phyloP scores from a whole-genome alignment of 2,888 invertebrate genomes.

The Proisotoma minuta region DNA sequence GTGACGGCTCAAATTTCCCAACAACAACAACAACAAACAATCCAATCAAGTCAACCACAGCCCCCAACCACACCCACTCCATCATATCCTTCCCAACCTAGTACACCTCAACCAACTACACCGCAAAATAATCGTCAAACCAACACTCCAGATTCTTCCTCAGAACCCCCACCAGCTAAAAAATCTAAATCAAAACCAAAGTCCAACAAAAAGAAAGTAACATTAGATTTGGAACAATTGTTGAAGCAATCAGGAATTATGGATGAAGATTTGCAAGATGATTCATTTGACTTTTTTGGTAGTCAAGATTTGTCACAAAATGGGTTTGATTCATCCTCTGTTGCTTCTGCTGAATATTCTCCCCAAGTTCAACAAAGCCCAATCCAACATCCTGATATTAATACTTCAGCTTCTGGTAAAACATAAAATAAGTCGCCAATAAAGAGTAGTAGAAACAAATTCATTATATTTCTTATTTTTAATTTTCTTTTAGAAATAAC shows the following conservation, averaged over 20 bases:
- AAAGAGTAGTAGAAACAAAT: too few relatives aligned
- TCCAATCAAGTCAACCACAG: constrained; percentile 13
- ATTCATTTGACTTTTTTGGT: constrained; percentile 35
- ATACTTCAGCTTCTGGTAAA: constrained; percentile 23
- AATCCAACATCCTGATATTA: constrained; percentile 32
- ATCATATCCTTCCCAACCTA: background rate
- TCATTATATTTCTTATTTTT: too few relatives aligned
- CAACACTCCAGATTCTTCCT: constrained; percentile 31
- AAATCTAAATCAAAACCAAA: constrained; percentile 35
- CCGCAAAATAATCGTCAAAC: constrained; percentile 18
- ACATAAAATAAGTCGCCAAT: too few relatives aligned
- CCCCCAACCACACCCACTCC: constrained; percentile 20
- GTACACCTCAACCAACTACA: constrained; percentile 9
- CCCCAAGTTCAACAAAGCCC: background rate
- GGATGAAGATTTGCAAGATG: constrained; percentile 46
- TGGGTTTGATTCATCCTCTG: constrained; percentile 21
- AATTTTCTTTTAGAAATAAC: too few relatives aligned
- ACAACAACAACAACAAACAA: constrained; percentile 25
- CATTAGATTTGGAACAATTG: constrained; percentile 44
- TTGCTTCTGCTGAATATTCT: constrained; percentile 14
- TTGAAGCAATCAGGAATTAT: constrained; percentile 47
- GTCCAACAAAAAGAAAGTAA: constrained; percentile 40
- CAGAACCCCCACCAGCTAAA: constrained; percentile 35
- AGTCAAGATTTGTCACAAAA: constrained; percentile 26
- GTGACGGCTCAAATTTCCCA: background rate